Evolutionary conservation across 2,888 invertebrate genomes (phyloP).

Genomic region (Standfussiana lucernea): DNA sequence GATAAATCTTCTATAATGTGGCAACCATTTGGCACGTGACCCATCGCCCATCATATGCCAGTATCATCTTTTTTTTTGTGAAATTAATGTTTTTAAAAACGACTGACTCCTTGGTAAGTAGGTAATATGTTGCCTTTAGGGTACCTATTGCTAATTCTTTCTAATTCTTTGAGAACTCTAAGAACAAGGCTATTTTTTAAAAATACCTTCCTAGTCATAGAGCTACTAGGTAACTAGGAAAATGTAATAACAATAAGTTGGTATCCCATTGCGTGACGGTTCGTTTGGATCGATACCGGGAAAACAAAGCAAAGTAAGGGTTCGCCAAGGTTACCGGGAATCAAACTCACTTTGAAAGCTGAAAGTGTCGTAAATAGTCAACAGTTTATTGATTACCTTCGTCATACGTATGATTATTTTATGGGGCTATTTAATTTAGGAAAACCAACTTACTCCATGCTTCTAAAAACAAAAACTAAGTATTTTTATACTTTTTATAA

Average conservation of each 20-base stretch:
- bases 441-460: not conserved
- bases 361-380: conserved; percentile 4
- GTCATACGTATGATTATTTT: not conserved
- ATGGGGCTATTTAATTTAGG: not conserved
- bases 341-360: conserved; percentile 59
- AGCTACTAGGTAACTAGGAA: not conserved
- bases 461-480: not conserved
- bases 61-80: not conserved
- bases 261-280: conserved; percentile 55
- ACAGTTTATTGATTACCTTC: not conserved
- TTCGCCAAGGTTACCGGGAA: conserved; percentile 79
- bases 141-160: not conserved
- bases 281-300: conserved; percentile 73
- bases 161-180: not conserved
- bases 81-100: not conserved
- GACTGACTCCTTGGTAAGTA: not conserved
- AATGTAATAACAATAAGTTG: not conserved
- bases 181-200: not conserved
- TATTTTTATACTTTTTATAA: not conserved
- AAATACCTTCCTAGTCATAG: not conserved
- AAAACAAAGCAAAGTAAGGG: conserved; percentile 64
- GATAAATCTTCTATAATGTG: not conserved
- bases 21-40: too few relatives aligned
- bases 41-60: not conserved
- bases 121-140: not conserved